A percentile compares a stretch with the other conserved stretches of the same genome.
phyloP scores from a whole-genome alignment of 92 coral and sea anemone genomes.

The Virgularia gustaviana region DNA sequence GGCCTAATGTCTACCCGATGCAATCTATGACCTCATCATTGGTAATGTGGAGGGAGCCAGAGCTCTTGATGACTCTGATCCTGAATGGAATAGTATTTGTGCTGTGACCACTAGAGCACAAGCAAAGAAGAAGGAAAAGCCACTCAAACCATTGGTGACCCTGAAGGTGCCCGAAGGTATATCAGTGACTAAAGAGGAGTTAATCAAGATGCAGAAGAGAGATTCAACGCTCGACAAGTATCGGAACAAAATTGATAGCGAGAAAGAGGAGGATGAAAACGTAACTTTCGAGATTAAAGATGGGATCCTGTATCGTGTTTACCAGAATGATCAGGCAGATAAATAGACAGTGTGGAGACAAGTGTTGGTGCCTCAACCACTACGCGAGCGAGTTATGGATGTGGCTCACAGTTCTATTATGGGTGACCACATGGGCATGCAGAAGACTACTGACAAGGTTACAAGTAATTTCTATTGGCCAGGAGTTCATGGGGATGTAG shows the following conservation, averaged over 20 bases:
- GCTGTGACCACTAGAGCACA: slow-evolving; percentile 7
- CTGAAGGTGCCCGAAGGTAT: not conserved
- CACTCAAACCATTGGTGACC: not conserved
- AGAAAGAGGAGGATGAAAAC: not conserved
- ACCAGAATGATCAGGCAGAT: not conserved
- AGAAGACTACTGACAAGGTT: slow-evolving; percentile 50
- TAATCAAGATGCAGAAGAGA: slow-evolving; percentile 24
- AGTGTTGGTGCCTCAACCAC: slow-evolving; percentile 42
- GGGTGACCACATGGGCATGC: slow-evolving; percentile 57
- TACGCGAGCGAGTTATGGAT: slow-evolving; percentile 20
- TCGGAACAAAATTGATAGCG: slow-evolving; percentile 8
- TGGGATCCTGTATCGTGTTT: slow-evolving; percentile 17
- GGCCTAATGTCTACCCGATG: slow-evolving; percentile 51
- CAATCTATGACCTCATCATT: slow-evolving; percentile 42
- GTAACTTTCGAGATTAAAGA: not conserved
- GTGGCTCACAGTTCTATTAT: slow-evolving; percentile 24
- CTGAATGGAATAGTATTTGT: not conserved
- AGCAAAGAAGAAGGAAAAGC: slow-evolving; percentile 1
- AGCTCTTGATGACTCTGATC: slow-evolving; percentile 6
- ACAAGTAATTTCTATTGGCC: slow-evolving; percentile 43
- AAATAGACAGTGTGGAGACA: slow-evolving; percentile 5
- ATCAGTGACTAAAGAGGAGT: slow-evolving; percentile 27
- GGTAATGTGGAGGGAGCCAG: slow-evolving; percentile 33
- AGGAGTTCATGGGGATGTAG: slow-evolving; percentile 43
- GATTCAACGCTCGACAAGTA: slow-evolving; percentile 44